Base-by-base conservation (phyloP, 2,888 invertebrate genomes). In the Eucriotettix oculatus region DNA sequence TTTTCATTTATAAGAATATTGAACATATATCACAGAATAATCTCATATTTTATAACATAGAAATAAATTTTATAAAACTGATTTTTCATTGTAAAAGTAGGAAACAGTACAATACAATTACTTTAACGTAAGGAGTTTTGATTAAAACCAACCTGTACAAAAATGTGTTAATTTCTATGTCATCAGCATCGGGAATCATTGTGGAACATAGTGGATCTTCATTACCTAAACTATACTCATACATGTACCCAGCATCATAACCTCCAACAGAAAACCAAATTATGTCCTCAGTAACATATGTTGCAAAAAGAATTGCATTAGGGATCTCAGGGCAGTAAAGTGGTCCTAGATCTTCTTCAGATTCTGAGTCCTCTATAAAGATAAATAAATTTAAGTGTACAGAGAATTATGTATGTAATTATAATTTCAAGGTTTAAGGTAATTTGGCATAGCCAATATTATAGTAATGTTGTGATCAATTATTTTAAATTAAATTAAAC, bases 241-340 rank as follows among this genome's bases (percentile, higher is more conserved):
- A 85, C 63, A 84, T 75, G 65, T 81, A 85, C 40, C 85, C 85
- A 5, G 83, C 79, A 69, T 85, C 85, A 65, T 77, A 85, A 40
- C 82, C 85, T 3, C 74, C 77, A 75, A 84, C 76, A 0, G 82
- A 81, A 0, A 84, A 65, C 80, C 82, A 82, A 59, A 85, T 72
- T 0, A 78, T 79, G 29, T 75, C 69, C 3, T 73, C 71, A 16
- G 61, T 56, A 0, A 79, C 77, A 62, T 81, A 82, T 62, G 78
- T 75, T 41, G 80, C 72, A 74, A 80, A 79, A 16, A 81, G 69
- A n/a, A 85, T 73, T 55, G 74, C 71, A 68, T 79, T 83, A 0
- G 84, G 80, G 10, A 74, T 68, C 66, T 77, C 72, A 0, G 84
- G 84, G 63, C 79, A 74, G 66, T 76, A 76, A 1, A 83, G 67